These are phyloP conservation scores for Zaprionus lachaisei DNA, from an alignment of 1,140 invertebrate species.

Conservation along the genomic window DNA sequence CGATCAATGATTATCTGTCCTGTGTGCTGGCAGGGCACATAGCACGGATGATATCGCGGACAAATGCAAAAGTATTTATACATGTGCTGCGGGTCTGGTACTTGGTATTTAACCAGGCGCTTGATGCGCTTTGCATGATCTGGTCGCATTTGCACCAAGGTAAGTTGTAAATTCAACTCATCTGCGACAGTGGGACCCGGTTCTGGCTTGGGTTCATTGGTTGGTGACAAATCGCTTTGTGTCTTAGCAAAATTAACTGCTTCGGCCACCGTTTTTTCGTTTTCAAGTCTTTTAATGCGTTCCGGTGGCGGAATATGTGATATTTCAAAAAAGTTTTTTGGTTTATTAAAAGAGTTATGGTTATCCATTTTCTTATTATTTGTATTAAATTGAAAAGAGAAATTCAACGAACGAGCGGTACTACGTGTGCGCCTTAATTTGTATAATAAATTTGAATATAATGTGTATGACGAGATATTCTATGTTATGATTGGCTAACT, in stretches of 20 bases:
- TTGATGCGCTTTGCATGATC: conserved; percentile 60
- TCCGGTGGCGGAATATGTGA: conserved; percentile 38
- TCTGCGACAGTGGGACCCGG: conserved; percentile 61
- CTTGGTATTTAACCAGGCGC: conserved; percentile 59
- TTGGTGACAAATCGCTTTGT: conserved; percentile 19
- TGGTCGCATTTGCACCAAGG: conserved; percentile 63
- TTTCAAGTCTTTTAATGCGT: conserved; percentile 33
- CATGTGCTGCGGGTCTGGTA: conserved; percentile 43
- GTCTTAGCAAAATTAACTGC: conserved; percentile 47
- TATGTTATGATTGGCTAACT: neutral
- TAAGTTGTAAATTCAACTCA: conserved; percentile 65
- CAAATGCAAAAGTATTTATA: conserved; percentile 72
- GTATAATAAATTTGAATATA: neutral
- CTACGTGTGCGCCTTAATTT: neutral
- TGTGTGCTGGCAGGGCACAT: conserved; percentile 67
- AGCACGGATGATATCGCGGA: conserved; percentile 64
- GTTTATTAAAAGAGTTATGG: conserved; percentile 13
- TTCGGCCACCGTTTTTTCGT: conserved; percentile 51
- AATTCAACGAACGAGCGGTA: neutral
- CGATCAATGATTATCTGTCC: conserved; percentile 78
- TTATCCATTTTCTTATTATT: conserved; percentile 36
- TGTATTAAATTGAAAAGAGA: neutral
- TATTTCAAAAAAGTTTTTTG: conserved; percentile 51
- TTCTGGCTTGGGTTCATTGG: neutral
- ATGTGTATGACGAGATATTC: neutral